These are phyloP conservation scores for Plusia festucae DNA, from an alignment of 2,888 invertebrate species.

Conservation along the genomic window DNA sequence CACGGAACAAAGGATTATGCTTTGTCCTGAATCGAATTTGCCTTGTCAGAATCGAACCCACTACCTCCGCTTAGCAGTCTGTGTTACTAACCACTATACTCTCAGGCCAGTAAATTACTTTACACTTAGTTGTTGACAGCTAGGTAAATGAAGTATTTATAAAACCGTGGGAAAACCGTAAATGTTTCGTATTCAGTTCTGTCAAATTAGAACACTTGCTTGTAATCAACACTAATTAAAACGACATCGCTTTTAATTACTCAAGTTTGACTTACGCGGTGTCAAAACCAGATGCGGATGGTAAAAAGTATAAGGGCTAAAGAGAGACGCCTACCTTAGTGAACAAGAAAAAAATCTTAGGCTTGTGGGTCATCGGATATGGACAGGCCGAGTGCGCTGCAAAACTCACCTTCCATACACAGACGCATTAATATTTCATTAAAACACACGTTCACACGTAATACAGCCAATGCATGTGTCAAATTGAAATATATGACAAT, in stretches of 20 bases:
- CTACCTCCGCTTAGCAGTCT: too few species aligned
- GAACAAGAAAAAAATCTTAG: slow-evolving; percentile 51
- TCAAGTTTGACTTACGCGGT: background rate
- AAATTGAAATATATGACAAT: slow-evolving; percentile 78
- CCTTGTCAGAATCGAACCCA: too few species aligned
- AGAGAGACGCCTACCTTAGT: slow-evolving; percentile 36
- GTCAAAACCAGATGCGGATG: slow-evolving; percentile 12
- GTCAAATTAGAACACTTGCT: slow-evolving; percentile 4
- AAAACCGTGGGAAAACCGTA: slow-evolving; percentile 1
- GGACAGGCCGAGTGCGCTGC: slow-evolving; percentile 61
- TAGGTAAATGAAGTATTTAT: slow-evolving; percentile 1
- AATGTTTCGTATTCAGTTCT: background rate
- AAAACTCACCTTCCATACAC: slow-evolving; percentile 64
- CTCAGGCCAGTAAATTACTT: too few species aligned
- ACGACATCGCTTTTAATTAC: slow-evolving; percentile 3
- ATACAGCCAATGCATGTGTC: slow-evolving; percentile 74
- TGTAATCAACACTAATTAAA: slow-evolving; percentile 5
- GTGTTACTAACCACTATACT: too few species aligned
- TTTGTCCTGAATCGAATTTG: too few species aligned
- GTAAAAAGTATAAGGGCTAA: slow-evolving; percentile 45
- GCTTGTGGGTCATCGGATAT: slow-evolving; percentile 62
- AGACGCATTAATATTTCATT: slow-evolving; percentile 77
- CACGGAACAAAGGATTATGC: too few species aligned
- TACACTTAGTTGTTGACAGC: background rate
- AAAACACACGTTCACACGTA: slow-evolving; percentile 67